These are phyloP conservation scores for Platyrinchus mystaceus DNA, from an alignment of 2,797 vertebrate genomes.

Conservation along the genomic window DNA sequence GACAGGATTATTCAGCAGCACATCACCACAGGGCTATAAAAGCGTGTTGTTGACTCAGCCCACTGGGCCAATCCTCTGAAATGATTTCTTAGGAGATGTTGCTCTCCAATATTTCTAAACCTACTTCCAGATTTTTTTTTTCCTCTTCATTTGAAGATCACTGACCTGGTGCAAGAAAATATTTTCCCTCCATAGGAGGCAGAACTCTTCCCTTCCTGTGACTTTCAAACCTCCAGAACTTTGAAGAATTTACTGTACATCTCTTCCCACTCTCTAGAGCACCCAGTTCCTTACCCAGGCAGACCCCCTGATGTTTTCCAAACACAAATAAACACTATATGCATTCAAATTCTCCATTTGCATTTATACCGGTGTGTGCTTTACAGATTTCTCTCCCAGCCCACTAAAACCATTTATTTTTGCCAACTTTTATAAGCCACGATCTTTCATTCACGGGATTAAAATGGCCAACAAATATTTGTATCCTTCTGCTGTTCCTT, in stretches of 20 bases:
- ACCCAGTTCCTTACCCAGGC: constrained; percentile 37
- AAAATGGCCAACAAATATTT: neutral
- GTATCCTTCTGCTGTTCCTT: neutral
- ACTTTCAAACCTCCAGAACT: constrained; percentile 43
- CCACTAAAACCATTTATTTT: neutral
- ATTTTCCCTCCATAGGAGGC: constrained; percentile 51
- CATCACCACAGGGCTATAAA: neutral
- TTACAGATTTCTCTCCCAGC: neutral
- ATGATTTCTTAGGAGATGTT: neutral
- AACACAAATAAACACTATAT: constrained; percentile 26
- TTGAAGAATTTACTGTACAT: constrained; percentile 31
- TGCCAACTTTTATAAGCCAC: neutral
- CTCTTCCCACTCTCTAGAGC: constrained; percentile 31
- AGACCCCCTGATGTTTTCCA: neutral
- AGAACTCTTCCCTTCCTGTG: constrained; percentile 52
- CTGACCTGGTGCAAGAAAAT: constrained; percentile 66
- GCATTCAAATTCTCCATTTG: neutral
- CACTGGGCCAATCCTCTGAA: neutral
- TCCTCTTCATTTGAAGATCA: constrained; percentile 46
- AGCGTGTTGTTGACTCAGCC: neutral
- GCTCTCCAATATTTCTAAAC: neutral
- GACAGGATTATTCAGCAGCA: neutral
- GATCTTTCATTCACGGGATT: neutral
- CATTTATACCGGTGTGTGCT: constrained; percentile 16
- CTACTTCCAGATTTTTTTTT: neutral